A percentile compares a stretch with the other conserved stretches of the same genome.
These are phyloP conservation scores for Aplodontia rufa DNA, from an alignment of 2,113 vertebrate genomes.

Conservation along the genomic window DNA sequence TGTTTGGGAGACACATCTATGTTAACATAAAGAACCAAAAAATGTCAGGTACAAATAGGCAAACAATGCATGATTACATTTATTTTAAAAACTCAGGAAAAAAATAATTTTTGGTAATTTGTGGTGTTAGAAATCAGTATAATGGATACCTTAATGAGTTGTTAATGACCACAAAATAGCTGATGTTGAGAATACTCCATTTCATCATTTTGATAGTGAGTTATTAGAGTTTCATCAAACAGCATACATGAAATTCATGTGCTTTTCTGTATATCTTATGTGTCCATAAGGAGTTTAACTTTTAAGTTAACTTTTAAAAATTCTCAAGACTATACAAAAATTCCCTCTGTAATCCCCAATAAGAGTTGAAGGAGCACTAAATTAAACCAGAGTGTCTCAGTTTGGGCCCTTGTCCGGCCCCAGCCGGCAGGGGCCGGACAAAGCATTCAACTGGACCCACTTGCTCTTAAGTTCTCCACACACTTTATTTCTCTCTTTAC, in stretches of 20 bases:
- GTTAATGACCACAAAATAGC: neutral
- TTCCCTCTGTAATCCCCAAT: neutral
- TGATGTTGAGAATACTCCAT: neutral
- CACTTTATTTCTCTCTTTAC: too few relatives aligned
- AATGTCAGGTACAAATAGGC: neutral
- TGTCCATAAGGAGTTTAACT: neutral
- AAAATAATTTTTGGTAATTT: neutral
- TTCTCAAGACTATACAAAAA: neutral
- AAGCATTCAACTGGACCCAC: too few relatives aligned
- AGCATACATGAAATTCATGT: neutral
- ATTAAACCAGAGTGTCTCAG: neutral
- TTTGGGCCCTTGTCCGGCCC: neutral
- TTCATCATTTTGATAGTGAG: neutral
- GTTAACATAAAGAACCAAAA: neutral
- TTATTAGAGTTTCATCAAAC: neutral
- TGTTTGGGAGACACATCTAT: too few relatives aligned
- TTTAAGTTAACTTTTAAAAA: neutral
- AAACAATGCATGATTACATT: neutral
- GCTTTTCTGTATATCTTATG: neutral
- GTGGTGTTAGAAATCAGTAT: neutral
- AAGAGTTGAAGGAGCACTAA: neutral
- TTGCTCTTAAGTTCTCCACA: too few relatives aligned
- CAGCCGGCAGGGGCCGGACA: too few relatives aligned
- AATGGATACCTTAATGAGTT: neutral
- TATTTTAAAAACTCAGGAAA: neutral